Conservation (phyloP, 2,888 invertebrate species). For the Andrena chrysosceles region DNA sequence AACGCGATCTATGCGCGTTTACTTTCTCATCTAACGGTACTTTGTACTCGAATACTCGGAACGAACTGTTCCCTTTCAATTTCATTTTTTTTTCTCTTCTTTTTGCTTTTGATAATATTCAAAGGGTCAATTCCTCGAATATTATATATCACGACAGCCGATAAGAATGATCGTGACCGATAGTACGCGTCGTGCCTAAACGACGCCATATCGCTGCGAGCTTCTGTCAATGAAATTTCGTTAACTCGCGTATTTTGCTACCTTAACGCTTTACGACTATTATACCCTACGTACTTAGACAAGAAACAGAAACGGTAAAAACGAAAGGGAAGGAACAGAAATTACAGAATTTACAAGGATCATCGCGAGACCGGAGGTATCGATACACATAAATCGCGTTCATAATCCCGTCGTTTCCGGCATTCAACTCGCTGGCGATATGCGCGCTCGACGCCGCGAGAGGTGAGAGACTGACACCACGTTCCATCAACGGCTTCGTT, state of each 20-base stretch:
- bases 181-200: constrained; percentile 34
- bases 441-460: constrained; percentile 35
- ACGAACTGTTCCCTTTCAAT: background rate
- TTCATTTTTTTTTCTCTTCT: background rate
- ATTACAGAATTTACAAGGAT: constrained; percentile 50
- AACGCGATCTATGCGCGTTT: background rate
- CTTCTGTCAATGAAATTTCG: constrained; percentile 19
- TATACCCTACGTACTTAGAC: constrained; percentile 11
- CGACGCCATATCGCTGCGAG: constrained; percentile 62
- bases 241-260: constrained; percentile 30
- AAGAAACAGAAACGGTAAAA: background rate
- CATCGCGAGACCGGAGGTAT: constrained; percentile 28
- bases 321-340: constrained; percentile 17
- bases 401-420: constrained; percentile 29
- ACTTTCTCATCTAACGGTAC: background rate
- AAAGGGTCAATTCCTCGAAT: constrained; percentile 16
- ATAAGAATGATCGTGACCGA: constrained; percentile 57
- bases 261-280: constrained; percentile 29
- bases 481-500: background rate
- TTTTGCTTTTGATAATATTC: background rate
- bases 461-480: constrained; percentile 32
- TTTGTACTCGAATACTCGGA: constrained; percentile 14
- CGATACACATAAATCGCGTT: constrained; percentile 29
- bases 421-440: constrained; percentile 52
- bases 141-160: background rate